Base-by-base conservation (phyloP, 2,888 invertebrate species). In the Machimus atricapillus region DNA sequence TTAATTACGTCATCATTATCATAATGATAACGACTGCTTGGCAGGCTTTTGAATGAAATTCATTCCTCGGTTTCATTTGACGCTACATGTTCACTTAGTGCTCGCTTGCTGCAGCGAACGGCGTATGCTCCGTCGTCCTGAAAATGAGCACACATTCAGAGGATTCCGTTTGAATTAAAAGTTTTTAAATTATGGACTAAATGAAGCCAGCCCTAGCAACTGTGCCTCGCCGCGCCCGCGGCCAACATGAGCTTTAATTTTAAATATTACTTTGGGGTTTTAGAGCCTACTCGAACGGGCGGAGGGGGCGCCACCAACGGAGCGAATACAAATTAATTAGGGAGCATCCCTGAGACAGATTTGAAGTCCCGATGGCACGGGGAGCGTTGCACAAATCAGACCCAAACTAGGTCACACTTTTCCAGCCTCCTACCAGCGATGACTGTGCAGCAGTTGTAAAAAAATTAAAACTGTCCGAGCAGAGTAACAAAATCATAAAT, bases 1-100 rank as follows among this genome's bases (percentile, higher is more conserved):
- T 83, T 83, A 83, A 83, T 83, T 83, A 83, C 83, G 83, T 83
- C 83, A 83, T 83, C 83, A 83, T 83, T 83, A 83, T 83, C 83
- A 83, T 83, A 83, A 83, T 83, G 83, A 83, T 83, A 83, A 83
- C 83, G 83, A 83, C 66, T 83, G 58, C 83, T 73, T 66, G 34
- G 37, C 58, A 73, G 43, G 66, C 66, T 83, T 83, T 83, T 73
- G 40, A 73, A 83, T 66, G 66, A 83, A 81, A 58, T 81, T 52
- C 43, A 78, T 78, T 40, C 56, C 56, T 40, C 56, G 31, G 56
- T 37, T 81, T 81, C 56, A 81, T 81, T 34, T 81, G 56, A 23
- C n/a, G 27, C 46, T 31, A 56, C 81, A 37, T 56, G 52, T 56
- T 34, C 78, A 34, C 78, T 40, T 78, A 78, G 78, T 77, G 77